phyloP scores from a whole-genome alignment of 1,140 invertebrate species.

The Caenorhabditis brenneri region DNA sequence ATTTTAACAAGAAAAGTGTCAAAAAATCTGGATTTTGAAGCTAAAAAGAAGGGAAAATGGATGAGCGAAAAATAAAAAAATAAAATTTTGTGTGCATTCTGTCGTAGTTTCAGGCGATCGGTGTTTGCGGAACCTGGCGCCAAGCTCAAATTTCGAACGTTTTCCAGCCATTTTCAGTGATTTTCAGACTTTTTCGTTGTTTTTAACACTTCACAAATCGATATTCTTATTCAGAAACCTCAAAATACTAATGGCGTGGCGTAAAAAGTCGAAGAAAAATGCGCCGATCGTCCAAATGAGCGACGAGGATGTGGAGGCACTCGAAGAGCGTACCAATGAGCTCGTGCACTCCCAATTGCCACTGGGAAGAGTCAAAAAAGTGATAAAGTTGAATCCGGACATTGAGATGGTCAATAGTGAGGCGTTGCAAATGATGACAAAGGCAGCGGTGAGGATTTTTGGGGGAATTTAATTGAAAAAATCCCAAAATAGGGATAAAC shows the following conservation, averaged over 20 bases:
- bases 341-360: neutral
- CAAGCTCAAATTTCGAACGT: neutral
- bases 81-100: neutral
- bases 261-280: conserved; percentile 14
- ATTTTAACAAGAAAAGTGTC: neutral
- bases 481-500: too few relatives aligned
- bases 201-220: too few relatives aligned
- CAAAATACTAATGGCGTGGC: conserved; percentile 18
- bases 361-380: conserved; percentile 24
- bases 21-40: neutral
- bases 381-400: neutral
- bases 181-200: neutral
- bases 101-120: neutral
- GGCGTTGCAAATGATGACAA: neutral
- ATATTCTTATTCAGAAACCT: neutral
- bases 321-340: neutral
- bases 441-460: neutral
- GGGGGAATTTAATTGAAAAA: neutral
- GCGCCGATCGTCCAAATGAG: conserved; percentile 1
- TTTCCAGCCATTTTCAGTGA: neutral
- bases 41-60: neutral
- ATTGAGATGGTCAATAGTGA: neutral
- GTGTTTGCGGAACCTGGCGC: neutral
- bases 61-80: neutral
- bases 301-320: neutral